These are phyloP conservation scores for Crepidodera aurea DNA, from an alignment of 2,888 invertebrate species.

Conservation along the genomic window DNA sequence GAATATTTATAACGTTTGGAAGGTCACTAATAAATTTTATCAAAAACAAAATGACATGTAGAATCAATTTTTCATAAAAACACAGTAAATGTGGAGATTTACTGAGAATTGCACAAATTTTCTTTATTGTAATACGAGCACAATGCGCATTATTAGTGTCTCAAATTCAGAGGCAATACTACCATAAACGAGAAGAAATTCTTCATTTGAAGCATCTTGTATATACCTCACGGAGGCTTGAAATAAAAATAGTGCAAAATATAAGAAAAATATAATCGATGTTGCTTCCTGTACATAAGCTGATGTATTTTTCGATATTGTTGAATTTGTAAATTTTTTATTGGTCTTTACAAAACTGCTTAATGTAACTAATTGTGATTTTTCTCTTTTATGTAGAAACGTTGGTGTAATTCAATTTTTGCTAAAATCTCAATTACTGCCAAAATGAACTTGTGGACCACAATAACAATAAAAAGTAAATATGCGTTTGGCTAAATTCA, in stretches of 20 bases:
- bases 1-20: too few relatives aligned
- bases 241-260: conserved; percentile 46
- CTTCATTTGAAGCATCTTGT: conserved; percentile 5
- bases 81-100: too few relatives aligned
- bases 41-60: too few relatives aligned
- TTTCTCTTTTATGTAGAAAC: conserved; percentile 36
- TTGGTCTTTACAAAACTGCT: conserved; percentile 39
- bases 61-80: too few relatives aligned
- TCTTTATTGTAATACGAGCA: conserved; percentile 29
- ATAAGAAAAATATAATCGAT: conserved; percentile 36
- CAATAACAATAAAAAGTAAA: conserved; percentile 36
- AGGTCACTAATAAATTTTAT: too few relatives aligned
- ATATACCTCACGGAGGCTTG: conserved; percentile 22
- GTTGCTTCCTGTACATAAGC: conserved; percentile 46
- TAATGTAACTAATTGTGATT: conserved; percentile 31
- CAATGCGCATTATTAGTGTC: neutral
- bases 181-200: neutral
- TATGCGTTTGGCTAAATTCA: neutral
- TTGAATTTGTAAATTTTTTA: conserved; percentile 44
- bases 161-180: neutral
- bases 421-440: conserved; percentile 35
- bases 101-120: neutral
- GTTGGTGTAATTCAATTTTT: conserved; percentile 19
- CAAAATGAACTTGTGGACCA: conserved; percentile 48
- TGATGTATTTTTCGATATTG: conserved; percentile 47